Conservation (phyloP, 2,797 vertebrate species). For the Bovichtus diacanthus region DNA sequence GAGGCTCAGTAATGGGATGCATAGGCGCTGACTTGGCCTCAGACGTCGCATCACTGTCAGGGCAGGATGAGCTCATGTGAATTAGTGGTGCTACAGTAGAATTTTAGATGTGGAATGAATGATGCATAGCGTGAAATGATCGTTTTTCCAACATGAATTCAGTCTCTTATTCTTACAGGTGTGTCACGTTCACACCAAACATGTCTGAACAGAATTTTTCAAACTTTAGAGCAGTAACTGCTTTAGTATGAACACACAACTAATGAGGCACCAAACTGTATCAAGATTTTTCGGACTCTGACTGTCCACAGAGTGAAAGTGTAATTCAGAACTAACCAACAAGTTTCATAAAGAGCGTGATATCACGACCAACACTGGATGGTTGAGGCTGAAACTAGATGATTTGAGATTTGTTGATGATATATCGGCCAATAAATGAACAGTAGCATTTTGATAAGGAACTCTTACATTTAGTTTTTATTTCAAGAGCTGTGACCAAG, state of each 20-base stretch:
- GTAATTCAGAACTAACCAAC: background rate
- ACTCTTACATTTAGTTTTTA: too few species aligned
- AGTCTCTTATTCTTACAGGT: background rate
- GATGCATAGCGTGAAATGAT: constrained; percentile 3
- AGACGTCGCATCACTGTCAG: constrained; percentile 29
- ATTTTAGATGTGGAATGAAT: constrained; percentile 33
- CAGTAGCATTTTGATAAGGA: background rate
- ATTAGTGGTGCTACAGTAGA: constrained; percentile 1
- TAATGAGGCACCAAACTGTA: background rate
- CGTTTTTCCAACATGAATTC: constrained; percentile 5
- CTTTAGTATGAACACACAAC: background rate
- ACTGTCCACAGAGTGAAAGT: background rate
- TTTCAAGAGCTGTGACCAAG: too few species aligned
- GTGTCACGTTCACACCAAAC: background rate
- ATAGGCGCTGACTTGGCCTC: constrained; percentile 44
- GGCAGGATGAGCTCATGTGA: constrained; percentile 57
- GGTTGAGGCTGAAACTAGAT: constrained; percentile 1
- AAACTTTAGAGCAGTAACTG: background rate
- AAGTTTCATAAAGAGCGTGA: background rate
- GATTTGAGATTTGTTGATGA: too few species aligned
- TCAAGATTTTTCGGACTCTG: constrained; percentile 9
- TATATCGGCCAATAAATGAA: background rate
- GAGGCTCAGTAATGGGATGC: constrained; percentile 49
- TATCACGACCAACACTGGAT: background rate
- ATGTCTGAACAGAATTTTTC: background rate